These are phyloP conservation scores for Drosophila azteca DNA, from an alignment of 1,140 invertebrate species.

Conservation along the genomic window DNA sequence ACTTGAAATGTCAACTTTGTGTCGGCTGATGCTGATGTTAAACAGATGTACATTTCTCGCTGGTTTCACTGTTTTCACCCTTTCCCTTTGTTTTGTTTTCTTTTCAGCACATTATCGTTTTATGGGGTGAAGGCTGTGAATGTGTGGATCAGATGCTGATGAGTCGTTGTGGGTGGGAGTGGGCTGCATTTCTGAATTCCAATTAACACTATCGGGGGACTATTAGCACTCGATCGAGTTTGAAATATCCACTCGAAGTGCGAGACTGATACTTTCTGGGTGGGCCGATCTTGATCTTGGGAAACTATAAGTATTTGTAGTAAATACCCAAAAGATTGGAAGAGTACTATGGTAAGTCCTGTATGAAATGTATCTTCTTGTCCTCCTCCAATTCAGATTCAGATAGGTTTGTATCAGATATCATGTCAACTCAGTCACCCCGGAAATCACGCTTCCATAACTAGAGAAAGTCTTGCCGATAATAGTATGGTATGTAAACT, in stretches of 20 bases:
- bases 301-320: neutral
- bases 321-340: neutral
- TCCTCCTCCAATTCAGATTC: no score
- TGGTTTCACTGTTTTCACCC: neutral
- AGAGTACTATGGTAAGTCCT: no score
- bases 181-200: slow-evolving; percentile 17
- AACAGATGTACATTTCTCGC: slow-evolving; percentile 49
- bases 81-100: slow-evolving; percentile 2
- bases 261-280: slow-evolving; percentile 31
- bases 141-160: slow-evolving; percentile 31
- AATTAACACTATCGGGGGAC: slow-evolving; percentile 57
- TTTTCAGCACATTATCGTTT: slow-evolving; percentile 59
- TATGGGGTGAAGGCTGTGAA: slow-evolving; percentile 25
- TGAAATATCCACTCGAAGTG: slow-evolving; percentile 36
- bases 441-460: slow-evolving; percentile 36
- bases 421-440: neutral
- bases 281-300: slow-evolving; percentile 30
- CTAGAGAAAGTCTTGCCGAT: slow-evolving; percentile 27
- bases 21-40: slow-evolving; percentile 61
- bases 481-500: slow-evolving; percentile 28
- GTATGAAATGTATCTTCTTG: no score
- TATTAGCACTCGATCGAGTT: slow-evolving; percentile 54
- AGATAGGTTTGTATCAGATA: neutral
- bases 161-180: slow-evolving; percentile 18
- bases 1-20: slow-evolving; percentile 80